phyloP scores from a whole-genome alignment of 1,140 invertebrate species.

The Lordiphosa mommai region DNA sequence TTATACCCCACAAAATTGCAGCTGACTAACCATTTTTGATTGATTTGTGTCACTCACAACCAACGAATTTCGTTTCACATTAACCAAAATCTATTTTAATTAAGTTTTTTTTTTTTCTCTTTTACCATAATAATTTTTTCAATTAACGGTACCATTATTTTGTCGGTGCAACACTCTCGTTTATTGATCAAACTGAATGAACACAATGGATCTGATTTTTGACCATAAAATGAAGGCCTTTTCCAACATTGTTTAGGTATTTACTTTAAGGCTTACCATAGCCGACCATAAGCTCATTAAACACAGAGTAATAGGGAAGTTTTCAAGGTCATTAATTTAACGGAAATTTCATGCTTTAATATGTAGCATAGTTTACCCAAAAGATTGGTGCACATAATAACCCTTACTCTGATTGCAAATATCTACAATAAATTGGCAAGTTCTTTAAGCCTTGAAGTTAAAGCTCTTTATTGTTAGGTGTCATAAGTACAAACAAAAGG shows the following conservation, averaged over 20 bases:
- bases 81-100: slow-evolving; percentile 10
- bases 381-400: too few relatives aligned
- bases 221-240: slow-evolving; percentile 42
- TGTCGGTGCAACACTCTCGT: slow-evolving; percentile 46
- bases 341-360: slow-evolving; percentile 31
- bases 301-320: slow-evolving; percentile 46
- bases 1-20: background rate
- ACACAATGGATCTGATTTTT: slow-evolving; percentile 38
- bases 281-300: slow-evolving; percentile 23
- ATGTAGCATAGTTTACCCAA: slow-evolving; percentile 16
- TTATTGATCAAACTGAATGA: slow-evolving; percentile 18
- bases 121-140: slow-evolving; percentile 30
- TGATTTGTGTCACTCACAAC: slow-evolving; percentile 28
- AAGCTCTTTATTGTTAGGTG: too few relatives aligned
- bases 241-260: slow-evolving; percentile 25
- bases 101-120: slow-evolving; percentile 15
- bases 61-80: slow-evolving; percentile 11
- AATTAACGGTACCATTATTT: slow-evolving; percentile 40
- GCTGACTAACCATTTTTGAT: slow-evolving; percentile 12
- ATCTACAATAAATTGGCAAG: slow-evolving; percentile 24
- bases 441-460: too few relatives aligned
- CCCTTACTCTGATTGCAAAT: too few relatives aligned
- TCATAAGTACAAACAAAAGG: too few relatives aligned
- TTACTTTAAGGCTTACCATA: slow-evolving; percentile 31
- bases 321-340: slow-evolving; percentile 44